Conservation (phyloP, 2,113 vertebrate genomes). For the Eira barbara region DNA sequence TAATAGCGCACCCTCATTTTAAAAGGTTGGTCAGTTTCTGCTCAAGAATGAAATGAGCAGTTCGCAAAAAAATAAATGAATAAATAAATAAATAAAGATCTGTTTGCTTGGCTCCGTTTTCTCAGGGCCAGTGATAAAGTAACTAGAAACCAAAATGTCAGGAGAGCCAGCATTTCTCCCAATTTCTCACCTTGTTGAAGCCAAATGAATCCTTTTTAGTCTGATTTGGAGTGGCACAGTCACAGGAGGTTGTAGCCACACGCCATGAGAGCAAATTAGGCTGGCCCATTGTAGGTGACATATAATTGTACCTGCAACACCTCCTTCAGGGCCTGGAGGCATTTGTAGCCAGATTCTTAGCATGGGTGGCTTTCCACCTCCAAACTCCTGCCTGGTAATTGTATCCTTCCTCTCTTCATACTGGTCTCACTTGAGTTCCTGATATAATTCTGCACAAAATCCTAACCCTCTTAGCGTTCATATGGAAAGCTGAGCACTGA, state of each 20-base stretch:
- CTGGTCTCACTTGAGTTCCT: neutral
- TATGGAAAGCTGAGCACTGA: neutral
- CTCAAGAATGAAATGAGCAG: neutral
- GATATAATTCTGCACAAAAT: neutral
- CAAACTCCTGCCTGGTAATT: neutral
- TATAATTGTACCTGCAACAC: neutral
- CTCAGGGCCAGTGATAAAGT: neutral
- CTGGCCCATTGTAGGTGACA: neutral
- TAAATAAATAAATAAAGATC: no score
- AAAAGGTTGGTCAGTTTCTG: neutral
- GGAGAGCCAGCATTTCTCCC: neutral
- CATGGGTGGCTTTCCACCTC: neutral
- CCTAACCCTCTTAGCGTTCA: neutral
- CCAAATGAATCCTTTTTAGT: conserved; percentile 1
- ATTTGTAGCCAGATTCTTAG: neutral
- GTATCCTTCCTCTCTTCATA: neutral
- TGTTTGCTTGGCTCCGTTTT: neutral
- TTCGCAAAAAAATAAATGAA: conserved; percentile 24
- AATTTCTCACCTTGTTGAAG: neutral
- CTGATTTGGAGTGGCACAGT: neutral
- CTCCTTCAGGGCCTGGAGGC: neutral
- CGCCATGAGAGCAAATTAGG: neutral
- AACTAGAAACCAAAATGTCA: neutral
- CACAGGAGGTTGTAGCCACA: neutral
- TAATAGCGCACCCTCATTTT: neutral